phyloP scores from a whole-genome alignment of 2,113 vertebrate genomes.

The Pseudopodoces humilis region DNA sequence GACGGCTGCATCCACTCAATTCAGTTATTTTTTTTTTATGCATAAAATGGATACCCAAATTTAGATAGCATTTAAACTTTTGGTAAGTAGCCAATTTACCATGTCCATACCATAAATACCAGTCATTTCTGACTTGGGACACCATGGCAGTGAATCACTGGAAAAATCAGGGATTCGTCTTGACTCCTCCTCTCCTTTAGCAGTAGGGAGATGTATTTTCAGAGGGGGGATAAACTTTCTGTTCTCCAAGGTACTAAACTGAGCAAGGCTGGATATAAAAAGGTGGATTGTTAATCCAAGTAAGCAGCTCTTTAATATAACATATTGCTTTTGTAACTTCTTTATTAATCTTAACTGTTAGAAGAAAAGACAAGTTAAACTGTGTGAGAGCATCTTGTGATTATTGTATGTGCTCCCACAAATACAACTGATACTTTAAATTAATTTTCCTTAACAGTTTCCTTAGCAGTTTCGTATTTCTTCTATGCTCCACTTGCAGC shows the following conservation, averaged over 20 bases:
- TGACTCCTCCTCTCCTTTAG: not conserved
- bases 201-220: not conserved
- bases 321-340: not conserved
- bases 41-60: not conserved
- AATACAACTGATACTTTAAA: not conserved
- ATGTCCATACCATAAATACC: not conserved
- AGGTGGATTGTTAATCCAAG: not conserved
- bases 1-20: not conserved
- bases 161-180: not conserved
- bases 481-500: not conserved
- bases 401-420: not conserved
- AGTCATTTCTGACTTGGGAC: not conserved
- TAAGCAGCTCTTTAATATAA: not conserved
- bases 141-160: not conserved
- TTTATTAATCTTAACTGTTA: conserved; percentile 28
- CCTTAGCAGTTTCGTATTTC: not conserved
- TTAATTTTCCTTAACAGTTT: not conserved
- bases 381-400: not conserved
- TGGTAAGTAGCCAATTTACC: not conserved
- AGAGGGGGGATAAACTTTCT: not conserved
- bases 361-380: conserved; percentile 25
- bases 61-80: not conserved
- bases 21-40: not conserved
- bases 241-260: not conserved
- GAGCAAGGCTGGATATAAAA: not conserved